Evolutionary conservation across 1,140 invertebrate genomes (phyloP), one percentile per base, ranked within the genome.

Genomic region (Lepidurus couesii): DNA sequence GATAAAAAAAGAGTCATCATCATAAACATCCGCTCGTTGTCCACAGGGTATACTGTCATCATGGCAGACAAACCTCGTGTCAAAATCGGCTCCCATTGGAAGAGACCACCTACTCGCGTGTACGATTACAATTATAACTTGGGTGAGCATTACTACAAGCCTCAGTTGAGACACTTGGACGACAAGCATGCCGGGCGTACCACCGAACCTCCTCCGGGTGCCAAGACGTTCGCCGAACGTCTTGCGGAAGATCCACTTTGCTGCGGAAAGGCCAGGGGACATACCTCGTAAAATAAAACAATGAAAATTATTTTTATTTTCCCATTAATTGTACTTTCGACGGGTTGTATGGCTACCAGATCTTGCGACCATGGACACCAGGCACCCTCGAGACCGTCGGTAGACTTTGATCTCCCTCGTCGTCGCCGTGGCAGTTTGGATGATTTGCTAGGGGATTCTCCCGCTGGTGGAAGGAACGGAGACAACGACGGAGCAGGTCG

Each of bases 51-150:
- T 13, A 13, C 16, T 65, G 16, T 65, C 53, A 78, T 21, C 10
- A 79, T 79, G 78, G 42, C 78, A 24, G 78, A 79, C 5, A 79
- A 79, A 79, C 73, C 78, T 45, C 43, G 26, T 13, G 42, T 44
- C 16, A 75, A 74, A 75, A 45, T 79, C 75, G 78, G 78, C 44
- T 79, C 78, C 74, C 42, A 79, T 45, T 79, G 79, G 79, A 79
- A 79, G 44, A 75, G 79, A 45, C 79, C 79, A 7, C 77, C 77
- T 5, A 81, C 74, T 16, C 89, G 89, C 83, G 80, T 81, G 74
- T 81, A 81, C 73, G 78, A 81, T 65, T 81, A 81, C 78, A 81
- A 81, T 44, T 80, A 81, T 42, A 74, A 81, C 43, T 74, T 80
- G 1, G 81, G 78, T 1, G 79, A 81, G 42, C 75, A 75, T 13